These are phyloP conservation scores for Priapulus caudatus DNA, from an alignment of 2,888 invertebrate species.

Conservation along the genomic window DNA sequence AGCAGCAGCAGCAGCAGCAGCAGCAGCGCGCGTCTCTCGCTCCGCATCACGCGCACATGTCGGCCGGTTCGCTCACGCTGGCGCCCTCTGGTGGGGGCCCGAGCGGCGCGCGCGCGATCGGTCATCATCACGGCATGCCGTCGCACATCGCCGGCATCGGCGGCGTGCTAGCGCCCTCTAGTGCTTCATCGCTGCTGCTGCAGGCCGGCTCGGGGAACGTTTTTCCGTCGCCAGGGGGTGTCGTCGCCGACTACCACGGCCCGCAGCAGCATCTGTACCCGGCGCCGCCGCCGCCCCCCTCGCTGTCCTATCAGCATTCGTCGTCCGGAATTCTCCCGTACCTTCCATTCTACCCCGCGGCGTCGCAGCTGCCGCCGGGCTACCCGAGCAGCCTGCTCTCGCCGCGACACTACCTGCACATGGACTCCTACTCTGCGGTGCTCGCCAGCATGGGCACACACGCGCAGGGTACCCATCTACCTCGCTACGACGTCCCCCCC, in stretches of 20 bases:
- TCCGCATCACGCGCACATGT: no score
- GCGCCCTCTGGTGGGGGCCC: no score
- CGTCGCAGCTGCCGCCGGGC: neutral
- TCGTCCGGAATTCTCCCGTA: neutral
- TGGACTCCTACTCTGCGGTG: neutral
- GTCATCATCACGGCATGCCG: no score
- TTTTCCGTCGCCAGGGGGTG: neutral
- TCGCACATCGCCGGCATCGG: neutral
- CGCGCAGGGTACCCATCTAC: neutral
- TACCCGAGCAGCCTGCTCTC: neutral
- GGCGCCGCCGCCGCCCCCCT: neutral
- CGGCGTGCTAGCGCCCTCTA: neutral
- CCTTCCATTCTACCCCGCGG: neutral
- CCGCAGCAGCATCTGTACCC: neutral
- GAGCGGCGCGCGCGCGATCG: no score
- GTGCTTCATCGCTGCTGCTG: conserved; percentile 1
- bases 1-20: no score
- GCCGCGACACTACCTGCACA: neutral
- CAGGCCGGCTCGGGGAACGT: neutral
- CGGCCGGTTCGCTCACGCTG: no score
- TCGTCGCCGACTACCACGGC: no score
- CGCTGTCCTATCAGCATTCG: neutral
- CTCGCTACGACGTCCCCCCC: neutral
- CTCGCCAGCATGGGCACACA: neutral
- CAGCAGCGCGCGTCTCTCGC: no score